These are phyloP conservation scores for Montipora cactus DNA, from an alignment of 64 coral and sea anemone genomes.

Conservation along the genomic window DNA sequence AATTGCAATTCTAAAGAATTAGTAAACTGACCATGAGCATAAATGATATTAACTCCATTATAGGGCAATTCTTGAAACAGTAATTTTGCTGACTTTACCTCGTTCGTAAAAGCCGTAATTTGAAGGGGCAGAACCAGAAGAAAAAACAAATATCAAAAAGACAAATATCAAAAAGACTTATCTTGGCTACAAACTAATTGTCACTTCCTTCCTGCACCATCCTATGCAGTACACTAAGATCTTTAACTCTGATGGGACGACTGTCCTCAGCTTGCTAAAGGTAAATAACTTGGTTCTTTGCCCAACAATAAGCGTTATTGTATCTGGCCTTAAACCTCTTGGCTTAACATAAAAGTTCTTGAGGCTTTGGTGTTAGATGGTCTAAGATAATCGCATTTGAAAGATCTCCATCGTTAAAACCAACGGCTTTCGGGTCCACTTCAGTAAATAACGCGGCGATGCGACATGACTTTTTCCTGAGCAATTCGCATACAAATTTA, in stretches of 20 bases:
- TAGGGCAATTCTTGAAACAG: slow-evolving; percentile 9
- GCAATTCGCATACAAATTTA: slow-evolving; percentile 12
- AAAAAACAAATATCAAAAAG: background rate
- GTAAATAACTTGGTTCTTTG: slow-evolving; percentile 2
- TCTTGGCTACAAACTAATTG: background rate
- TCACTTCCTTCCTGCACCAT: background rate
- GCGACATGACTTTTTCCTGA: background rate
- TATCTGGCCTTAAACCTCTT: slow-evolving; percentile 5
- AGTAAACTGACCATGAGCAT: slow-evolving; percentile 19
- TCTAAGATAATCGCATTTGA: slow-evolving; percentile 1
- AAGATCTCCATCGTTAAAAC: background rate
- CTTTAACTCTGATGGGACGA: background rate
- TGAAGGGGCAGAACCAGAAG: background rate
- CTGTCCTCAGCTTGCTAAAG: background rate
- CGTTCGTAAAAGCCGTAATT: background rate
- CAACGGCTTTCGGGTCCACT: background rate
- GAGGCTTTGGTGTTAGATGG: background rate
- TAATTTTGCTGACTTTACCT: background rate
- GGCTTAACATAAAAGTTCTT: background rate
- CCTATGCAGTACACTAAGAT: background rate
- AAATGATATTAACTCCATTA: background rate
- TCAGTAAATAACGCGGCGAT: background rate
- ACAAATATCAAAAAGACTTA: background rate
- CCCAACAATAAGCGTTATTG: slow-evolving; percentile 3
- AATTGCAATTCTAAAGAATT: background rate